A percentile compares a stretch with the other conserved stretches of the same genome.
Evolutionary conservation across 23 tunicate species (phyloP).

Genomic region (Trididemnum clinides): DNA sequence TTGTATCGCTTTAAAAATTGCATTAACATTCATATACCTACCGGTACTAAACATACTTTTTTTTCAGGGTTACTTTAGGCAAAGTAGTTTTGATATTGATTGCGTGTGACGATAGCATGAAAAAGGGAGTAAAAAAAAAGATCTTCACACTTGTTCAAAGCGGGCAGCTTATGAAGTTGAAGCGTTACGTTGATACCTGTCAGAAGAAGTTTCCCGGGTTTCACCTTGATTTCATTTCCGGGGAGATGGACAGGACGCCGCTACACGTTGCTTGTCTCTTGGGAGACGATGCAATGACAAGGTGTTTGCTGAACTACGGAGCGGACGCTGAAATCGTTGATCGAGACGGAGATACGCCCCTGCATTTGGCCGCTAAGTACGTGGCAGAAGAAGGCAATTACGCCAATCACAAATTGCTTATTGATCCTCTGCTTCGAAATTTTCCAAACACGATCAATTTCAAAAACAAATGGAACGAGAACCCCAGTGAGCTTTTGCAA

Average conservation of each 20-base stretch:
- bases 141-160: constrained; percentile 84
- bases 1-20: no score
- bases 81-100: no score
- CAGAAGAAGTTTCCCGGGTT: constrained; percentile 45
- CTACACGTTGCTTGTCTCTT: constrained; percentile 85
- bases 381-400: constrained; percentile 71
- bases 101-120: background rate
- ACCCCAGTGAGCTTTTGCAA: constrained; percentile 52
- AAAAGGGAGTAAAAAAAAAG: constrained; percentile 57
- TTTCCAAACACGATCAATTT: constrained; percentile 46
- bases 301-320: constrained; percentile 72
- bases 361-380: constrained; percentile 89
- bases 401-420: constrained; percentile 61
- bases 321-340: constrained; percentile 55
- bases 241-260: constrained; percentile 64
- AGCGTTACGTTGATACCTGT: constrained; percentile 63
- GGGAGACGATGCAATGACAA: constrained; percentile 89
- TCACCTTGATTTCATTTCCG: constrained; percentile 67
- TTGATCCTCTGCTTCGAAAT: constrained; percentile 67
- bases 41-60: no score
- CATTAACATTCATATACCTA: no score
- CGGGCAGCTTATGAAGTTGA: constrained; percentile 82
- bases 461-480: constrained; percentile 67
- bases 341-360: constrained; percentile 73
- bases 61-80: no score